phyloP scores from a whole-genome alignment of 2,888 invertebrate genomes.

The Trilocha varians region DNA sequence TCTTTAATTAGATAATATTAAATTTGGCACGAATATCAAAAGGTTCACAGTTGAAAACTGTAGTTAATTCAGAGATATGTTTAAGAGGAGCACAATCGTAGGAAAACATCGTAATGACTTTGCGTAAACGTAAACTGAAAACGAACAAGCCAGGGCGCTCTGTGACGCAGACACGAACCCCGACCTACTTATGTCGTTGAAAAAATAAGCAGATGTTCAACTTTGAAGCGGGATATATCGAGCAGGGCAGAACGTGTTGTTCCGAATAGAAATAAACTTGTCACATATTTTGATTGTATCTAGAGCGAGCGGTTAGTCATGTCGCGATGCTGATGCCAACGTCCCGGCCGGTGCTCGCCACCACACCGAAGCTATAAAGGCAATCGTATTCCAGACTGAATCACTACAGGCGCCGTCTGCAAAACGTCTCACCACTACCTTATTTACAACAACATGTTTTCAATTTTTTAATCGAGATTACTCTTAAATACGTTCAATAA shows the following conservation, averaged over 20 bases:
- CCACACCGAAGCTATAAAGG: conserved; percentile 62
- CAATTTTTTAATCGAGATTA: conserved; percentile 7
- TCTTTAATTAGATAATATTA: background rate
- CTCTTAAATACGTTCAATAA: no score
- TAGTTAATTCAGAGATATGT: background rate
- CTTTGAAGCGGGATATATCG: conserved; percentile 63
- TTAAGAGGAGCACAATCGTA: conserved; percentile 9
- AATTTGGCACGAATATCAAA: background rate
- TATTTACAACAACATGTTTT: conserved; percentile 40
- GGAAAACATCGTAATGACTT: conserved; percentile 40
- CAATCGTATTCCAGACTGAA: conserved; percentile 64
- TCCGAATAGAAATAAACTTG: conserved; percentile 73
- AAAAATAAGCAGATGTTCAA: conserved; percentile 70
- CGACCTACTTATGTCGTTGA: conserved; percentile 71
- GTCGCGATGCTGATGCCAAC: conserved; percentile 66
- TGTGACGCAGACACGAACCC: conserved; percentile 66
- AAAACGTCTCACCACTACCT: conserved; percentile 63
- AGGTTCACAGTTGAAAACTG: background rate
- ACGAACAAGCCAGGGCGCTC: conserved; percentile 34
- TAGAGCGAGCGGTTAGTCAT: conserved; percentile 72
- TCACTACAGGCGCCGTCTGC: conserved; percentile 71
- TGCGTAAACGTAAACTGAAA: conserved; percentile 58
- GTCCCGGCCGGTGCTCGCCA: conserved; percentile 44
- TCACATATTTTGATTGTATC: conserved; percentile 74
- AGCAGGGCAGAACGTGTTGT: conserved; percentile 64